Base-by-base conservation (phyloP, 1,140 invertebrate genomes). In the Wasmannia auropunctata region DNA sequence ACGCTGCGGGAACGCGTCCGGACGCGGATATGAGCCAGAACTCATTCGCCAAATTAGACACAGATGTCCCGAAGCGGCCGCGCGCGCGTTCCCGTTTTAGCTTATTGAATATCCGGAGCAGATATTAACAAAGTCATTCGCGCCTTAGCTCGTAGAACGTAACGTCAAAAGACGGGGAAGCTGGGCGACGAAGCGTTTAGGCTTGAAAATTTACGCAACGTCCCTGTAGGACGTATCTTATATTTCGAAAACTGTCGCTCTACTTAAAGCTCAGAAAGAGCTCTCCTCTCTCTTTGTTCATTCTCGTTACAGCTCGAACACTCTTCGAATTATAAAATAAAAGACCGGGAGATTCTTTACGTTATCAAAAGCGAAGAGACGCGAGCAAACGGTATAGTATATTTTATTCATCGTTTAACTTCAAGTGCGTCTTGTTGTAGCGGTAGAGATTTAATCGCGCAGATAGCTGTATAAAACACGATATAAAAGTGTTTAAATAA, bases 31-130 rank as follows among this genome's bases (percentile, higher is more conserved):
- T 22, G 34, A 46, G 51, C 62, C 62, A 80, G 37, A 60, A 60
- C 67, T 58, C 19, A 72, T 58, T 72, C 51, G 67, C 37, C 19
- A 72, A 81, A 72, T 81, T 81, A 56, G 25, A 81, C 25, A 46
- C 67, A 70, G 46, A 69, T 56, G 37, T 40, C 46, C 11, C 65
- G 37, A 70, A 40, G 34, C n/a, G n/a, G n/a, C n/a, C n/a, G n/a
- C n/a, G n/a, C 19, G 34, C 28, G 10, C n/a, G 31, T 25, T 28
- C 49, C 51, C 49, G 25, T 56, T 56, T 70, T 37, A 70, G 58
- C 5, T 43, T 14, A 34, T 46, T 49, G 40, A 46, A 46, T 34
- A 49, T 34, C 28, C 37, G 28, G n/a, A 67, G 22, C 25, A n/a
- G 16, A 31, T 65, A 40, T 63, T 46, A 49, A 63, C 58, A 31